Conservation (phyloP, 2,797 vertebrate genomes). For the Spinus pinus region DNA sequence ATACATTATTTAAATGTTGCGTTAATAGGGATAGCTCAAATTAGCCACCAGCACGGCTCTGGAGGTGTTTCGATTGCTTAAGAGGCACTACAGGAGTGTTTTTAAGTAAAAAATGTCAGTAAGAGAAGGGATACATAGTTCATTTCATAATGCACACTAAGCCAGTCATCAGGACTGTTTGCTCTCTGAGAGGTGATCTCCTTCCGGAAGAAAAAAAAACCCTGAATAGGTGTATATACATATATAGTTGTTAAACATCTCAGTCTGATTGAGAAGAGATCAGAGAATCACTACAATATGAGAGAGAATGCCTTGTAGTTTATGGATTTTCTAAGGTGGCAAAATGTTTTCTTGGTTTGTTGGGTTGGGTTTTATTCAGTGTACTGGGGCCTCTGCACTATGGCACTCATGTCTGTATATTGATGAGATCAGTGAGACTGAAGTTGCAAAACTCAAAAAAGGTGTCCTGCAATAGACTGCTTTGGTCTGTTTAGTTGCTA, state of each 20-base stretch:
- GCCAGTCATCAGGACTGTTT: not conserved
- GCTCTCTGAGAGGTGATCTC: not conserved
- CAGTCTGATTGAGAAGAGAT: not conserved
- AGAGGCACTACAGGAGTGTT: not conserved
- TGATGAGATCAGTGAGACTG: not conserved
- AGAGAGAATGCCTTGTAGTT: not conserved
- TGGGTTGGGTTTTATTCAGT: not conserved
- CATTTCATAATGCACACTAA: not conserved
- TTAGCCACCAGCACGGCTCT: not conserved
- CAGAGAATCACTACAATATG: not conserved
- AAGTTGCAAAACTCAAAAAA: not conserved
- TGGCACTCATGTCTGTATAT: not conserved
- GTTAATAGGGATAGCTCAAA: not conserved
- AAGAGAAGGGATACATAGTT: not conserved
- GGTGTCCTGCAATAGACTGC: not conserved
- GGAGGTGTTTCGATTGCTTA: not conserved
- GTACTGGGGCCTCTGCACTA: not conserved
- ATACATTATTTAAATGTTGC: slow-evolving; percentile 14
- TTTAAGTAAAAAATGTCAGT: not conserved
- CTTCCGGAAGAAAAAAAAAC: not conserved
- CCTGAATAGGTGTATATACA: rapidly evolving
- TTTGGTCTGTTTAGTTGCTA: not conserved
- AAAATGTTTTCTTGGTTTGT: not conserved
- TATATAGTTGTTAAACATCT: rapidly evolving
- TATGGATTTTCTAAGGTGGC: not conserved